These are phyloP conservation scores for Cyrtorhinus lividipennis DNA, from an alignment of 1,140 invertebrate genomes.

Conservation along the genomic window DNA sequence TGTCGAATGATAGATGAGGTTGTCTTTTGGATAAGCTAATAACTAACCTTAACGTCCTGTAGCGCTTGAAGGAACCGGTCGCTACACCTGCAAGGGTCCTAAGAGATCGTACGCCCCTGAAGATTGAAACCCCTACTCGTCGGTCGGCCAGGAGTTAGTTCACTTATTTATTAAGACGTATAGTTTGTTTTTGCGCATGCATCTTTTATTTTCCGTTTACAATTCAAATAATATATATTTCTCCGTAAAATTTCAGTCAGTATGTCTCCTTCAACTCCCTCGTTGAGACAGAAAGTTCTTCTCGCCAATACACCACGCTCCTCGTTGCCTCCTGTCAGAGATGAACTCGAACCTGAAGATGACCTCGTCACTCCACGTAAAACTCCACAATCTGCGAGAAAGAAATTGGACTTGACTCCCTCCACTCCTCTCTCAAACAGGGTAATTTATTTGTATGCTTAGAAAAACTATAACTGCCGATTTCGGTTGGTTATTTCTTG, in stretches of 20 bases:
- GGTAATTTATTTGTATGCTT: neutral
- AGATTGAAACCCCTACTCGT: neutral
- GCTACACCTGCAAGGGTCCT: neutral
- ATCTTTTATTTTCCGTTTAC: neutral
- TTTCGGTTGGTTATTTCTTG: neutral
- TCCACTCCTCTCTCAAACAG: neutral
- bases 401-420: neutral
- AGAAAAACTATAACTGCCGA: neutral
- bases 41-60: neutral
- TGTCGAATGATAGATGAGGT: too few relatives aligned
- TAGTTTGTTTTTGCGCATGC: neutral
- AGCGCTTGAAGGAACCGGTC: neutral
- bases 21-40: too few relatives aligned
- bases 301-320: conserved; percentile 3
- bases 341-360: neutral
- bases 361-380: neutral
- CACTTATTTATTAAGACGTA: neutral
- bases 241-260: neutral
- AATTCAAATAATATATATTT: too few relatives aligned
- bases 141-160: neutral
- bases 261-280: neutral
- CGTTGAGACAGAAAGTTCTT: conserved; percentile 3
- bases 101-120: neutral
- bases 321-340: neutral
- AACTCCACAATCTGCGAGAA: neutral